Evolutionary conservation across 2,888 invertebrate genomes (phyloP).

Genomic region (Euzetes globulus): DNA sequence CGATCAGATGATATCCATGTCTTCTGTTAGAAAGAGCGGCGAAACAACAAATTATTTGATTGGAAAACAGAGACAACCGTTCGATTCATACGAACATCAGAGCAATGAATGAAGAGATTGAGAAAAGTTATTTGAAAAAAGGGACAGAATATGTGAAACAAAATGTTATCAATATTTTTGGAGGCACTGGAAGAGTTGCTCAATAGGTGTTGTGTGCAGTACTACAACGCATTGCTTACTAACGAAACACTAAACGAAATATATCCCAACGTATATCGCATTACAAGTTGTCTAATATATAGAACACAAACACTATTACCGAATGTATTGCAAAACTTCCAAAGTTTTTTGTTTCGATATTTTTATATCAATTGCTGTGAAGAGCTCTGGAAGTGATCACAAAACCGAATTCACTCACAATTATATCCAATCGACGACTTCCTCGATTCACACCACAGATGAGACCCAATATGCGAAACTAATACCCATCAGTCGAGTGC

Average conservation of each 20-base stretch:
- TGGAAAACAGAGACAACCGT: background rate
- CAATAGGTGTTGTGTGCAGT: constrained; percentile 5
- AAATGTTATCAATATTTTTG: background rate
- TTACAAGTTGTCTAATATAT: constrained; percentile 9
- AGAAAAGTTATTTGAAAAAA: background rate
- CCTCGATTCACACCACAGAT: background rate
- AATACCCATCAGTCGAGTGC: background rate
- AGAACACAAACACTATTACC: background rate
- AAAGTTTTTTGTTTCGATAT: background rate
- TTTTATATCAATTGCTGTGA: too few relatives aligned
- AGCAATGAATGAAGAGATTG: background rate
- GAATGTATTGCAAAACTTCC: background rate
- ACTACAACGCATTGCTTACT: background rate
- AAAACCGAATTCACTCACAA: background rate
- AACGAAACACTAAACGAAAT: background rate
- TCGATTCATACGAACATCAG: background rate
- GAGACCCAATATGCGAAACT: too few relatives aligned
- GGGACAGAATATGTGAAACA: too few relatives aligned
- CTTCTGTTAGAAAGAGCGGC: background rate
- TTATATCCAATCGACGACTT: background rate
- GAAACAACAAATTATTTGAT: background rate
- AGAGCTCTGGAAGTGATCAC: background rate
- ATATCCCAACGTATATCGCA: background rate
- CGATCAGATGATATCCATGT: constrained; percentile 4
- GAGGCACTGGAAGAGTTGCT: constrained; percentile 5